Evolutionary conservation across 2,113 vertebrate genomes (phyloP).

Genomic region (Vulpes ferrilata): DNA sequence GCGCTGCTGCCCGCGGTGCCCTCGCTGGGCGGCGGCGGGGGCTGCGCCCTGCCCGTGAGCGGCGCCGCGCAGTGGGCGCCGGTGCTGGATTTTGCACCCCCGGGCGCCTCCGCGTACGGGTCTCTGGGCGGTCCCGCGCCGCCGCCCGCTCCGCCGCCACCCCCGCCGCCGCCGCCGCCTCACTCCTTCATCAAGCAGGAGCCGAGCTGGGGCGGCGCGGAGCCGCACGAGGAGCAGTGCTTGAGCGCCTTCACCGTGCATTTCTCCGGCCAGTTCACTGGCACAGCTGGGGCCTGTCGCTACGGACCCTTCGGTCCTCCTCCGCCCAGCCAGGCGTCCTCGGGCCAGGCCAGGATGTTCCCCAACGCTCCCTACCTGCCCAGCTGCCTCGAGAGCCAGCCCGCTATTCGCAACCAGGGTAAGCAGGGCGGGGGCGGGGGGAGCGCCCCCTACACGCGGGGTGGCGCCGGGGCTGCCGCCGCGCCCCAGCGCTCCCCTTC

Average conservation of each 20-base stretch:
- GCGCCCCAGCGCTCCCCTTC: rapidly evolving
- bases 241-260: slow-evolving; percentile 98
- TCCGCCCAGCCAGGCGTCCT: slow-evolving; percentile 86
- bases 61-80: slow-evolving; percentile 96
- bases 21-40: slow-evolving; percentile 91
- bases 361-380: slow-evolving; percentile 93
- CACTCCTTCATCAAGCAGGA: slow-evolving; percentile 99
- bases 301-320: slow-evolving; percentile 93
- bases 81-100: slow-evolving; percentile 95
- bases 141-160: slow-evolving; percentile 87
- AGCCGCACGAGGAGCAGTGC: slow-evolving; percentile 96
- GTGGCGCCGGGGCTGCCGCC: background rate
- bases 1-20: slow-evolving; percentile 93
- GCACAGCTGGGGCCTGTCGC: slow-evolving; percentile 94
- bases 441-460: slow-evolving; percentile 25
- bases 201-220: slow-evolving; percentile 94
- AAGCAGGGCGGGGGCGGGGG: slow-evolving; percentile 77
- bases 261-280: slow-evolving; percentile 97
- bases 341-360: slow-evolving; percentile 94
- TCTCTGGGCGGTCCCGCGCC: slow-evolving; percentile 85
- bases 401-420: slow-evolving; percentile 94
- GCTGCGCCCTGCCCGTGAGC: slow-evolving; percentile 93
- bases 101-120: slow-evolving; percentile 90
- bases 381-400: slow-evolving; percentile 94
- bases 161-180: slow-evolving; percentile 92